These are phyloP conservation scores for Drosophila atripex DNA, from an alignment of 2,888 invertebrate genomes.

Conservation along the genomic window DNA sequence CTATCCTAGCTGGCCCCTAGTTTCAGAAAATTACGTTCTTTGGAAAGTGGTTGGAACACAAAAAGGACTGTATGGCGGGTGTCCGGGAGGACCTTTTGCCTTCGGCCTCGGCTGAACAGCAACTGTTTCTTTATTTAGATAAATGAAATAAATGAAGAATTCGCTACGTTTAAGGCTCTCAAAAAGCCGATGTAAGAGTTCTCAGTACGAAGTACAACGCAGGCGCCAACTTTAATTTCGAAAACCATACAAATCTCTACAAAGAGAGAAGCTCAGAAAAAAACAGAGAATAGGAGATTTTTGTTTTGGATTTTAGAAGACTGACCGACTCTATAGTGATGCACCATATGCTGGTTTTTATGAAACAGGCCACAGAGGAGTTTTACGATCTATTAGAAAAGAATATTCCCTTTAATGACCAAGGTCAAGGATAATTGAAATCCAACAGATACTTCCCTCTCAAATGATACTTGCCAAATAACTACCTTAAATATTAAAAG, in stretches of 20 bases:
- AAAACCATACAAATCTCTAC: constrained; percentile 29
- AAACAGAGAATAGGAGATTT: not conserved
- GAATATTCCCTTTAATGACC: not conserved
- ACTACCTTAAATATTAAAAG: not conserved
- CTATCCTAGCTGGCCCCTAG: constrained; percentile 15
- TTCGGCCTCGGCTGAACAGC: constrained; percentile 62
- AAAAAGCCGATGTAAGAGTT: constrained; percentile 32
- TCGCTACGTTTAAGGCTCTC: constrained; percentile 15
- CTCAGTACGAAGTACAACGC: constrained; percentile 20
- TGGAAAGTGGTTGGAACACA: too few species aligned
- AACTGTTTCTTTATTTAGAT: constrained; percentile 54
- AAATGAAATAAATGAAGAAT: constrained; percentile 13
- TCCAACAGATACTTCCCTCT: not conserved
- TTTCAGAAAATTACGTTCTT: constrained; percentile 14
- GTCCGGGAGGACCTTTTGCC: constrained; percentile 47
- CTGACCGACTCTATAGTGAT: not conserved
- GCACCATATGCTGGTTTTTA: constrained; percentile 2
- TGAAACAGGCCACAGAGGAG: not conserved
- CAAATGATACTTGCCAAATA: too few species aligned
- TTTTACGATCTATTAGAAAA: constrained; percentile 19
- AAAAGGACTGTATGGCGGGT: not conserved
- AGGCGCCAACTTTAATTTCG: constrained; percentile 31
- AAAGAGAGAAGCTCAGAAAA: constrained; percentile 5
- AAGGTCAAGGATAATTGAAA: constrained; percentile 1
- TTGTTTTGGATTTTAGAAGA: not conserved